Evolutionary conservation across 2,797 vertebrate genomes (phyloP), one percentile per base, ranked within the genome.

Genomic region (Ctenopoma kingsleyae): DNA sequence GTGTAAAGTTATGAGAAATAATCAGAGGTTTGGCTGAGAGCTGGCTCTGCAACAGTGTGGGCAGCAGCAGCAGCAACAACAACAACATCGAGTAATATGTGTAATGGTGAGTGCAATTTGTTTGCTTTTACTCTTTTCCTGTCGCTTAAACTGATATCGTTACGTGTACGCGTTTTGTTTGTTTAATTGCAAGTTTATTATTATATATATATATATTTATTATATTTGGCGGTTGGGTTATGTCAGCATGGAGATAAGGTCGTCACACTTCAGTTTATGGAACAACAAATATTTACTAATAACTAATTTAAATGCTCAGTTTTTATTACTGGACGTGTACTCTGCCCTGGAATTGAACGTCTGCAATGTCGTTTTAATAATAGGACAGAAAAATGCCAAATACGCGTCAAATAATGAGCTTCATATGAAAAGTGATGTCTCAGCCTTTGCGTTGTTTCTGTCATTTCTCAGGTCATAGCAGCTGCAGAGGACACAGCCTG

Each of bases 1-100:
- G 5, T 19, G n/a, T 46, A 5, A 62, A 53, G 49, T 44, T 41
- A 17, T 59, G 44, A 12, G 43, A 44, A 78, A 68, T 87, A n/a
- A 72, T 27, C 25, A 6, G 55, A 68, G 25, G 25, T 27, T 35
- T 35, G 9, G 35, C 35, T 36, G 38, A 35, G 20, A 27, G 49
- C 19, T 86, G 74, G 71, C 23, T 25, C 23, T 1, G 5, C 7
- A 6, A 30, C 73, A 36, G 2, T 58, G 23, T 44, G 40, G 27
- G 17, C 9, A 36, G 23, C 61, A 49, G 16, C 50, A n/a, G 23
- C 64, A 16, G 11, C 20, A 16, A 11, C 20, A 17, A 8, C 6
- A 43, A 2, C 12, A 40, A 6, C 62, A 40, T 4, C 16, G 57
- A 63, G 23, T 30, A 46, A 35, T n/a, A 61, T 8, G 53, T 52